Evolutionary conservation across 2,888 invertebrate genomes (phyloP).

Genomic region (Zhengitettix transpicula): DNA sequence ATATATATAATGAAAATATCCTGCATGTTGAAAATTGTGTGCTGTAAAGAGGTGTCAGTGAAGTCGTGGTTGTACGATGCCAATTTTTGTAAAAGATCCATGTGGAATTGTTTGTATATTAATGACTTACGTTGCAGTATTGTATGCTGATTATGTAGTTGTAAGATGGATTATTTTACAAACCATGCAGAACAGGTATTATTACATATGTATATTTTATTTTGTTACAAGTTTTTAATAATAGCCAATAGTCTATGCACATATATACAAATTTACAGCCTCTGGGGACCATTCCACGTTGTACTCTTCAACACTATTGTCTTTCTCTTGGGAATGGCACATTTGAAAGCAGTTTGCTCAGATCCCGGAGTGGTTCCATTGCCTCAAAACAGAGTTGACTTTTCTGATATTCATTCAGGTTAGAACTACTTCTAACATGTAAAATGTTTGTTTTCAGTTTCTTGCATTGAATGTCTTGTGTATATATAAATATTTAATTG

Average conservation of each 20-base stretch:
- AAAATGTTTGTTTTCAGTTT: too few species aligned
- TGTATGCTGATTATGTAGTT: constrained; percentile 79
- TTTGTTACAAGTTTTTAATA: too few species aligned
- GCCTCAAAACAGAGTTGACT: constrained; percentile 52
- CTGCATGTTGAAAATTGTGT: too few species aligned
- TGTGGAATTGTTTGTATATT: constrained; percentile 71
- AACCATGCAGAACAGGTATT: constrained; percentile 62
- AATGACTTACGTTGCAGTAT: constrained; percentile 60
- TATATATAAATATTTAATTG: not conserved
- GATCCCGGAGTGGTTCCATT: constrained; percentile 80
- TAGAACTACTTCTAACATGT: constrained; percentile 16
- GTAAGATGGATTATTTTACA: constrained; percentile 67
- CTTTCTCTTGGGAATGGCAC: constrained; percentile 55
- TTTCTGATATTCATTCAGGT: constrained; percentile 60
- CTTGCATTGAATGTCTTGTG: not conserved
- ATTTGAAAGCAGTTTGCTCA: constrained; percentile 71
- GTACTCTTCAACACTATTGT: constrained; percentile 63
- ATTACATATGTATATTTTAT: not conserved
- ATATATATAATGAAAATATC: too few species aligned
- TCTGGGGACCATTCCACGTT: constrained; percentile 70
- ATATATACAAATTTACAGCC: constrained; percentile 31
- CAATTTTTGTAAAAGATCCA: constrained; percentile 62
- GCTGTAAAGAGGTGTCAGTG: too few species aligned
- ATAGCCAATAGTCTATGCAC: not conserved
- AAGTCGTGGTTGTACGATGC: constrained; percentile 15